Percentiles rank a stretch among this genome's conserved stretches.
Conservation (phyloP, 2,888 invertebrate species). For the Willowsia nigromaculata region DNA sequence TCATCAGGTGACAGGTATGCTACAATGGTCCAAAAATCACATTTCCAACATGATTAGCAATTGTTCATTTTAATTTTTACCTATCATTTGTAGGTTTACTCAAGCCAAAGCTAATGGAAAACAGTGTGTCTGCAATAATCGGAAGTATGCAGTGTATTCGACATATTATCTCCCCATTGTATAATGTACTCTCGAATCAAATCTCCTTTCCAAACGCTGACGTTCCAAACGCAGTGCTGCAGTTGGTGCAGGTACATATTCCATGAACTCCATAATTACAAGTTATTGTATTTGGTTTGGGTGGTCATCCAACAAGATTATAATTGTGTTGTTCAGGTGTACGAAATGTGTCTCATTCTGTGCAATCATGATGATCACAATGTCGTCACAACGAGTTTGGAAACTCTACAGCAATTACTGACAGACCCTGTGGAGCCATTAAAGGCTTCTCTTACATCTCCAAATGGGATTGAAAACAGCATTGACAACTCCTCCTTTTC, state of each 20-base stretch:
- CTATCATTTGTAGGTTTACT: slow-evolving; percentile 77
- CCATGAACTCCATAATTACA: too few relatives aligned
- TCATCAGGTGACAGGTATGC: slow-evolving; percentile 84
- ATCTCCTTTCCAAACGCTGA: neutral
- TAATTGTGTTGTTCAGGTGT: slow-evolving; percentile 84
- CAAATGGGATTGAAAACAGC: slow-evolving; percentile 80
- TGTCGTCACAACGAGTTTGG: slow-evolving; percentile 92
- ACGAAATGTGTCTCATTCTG: slow-evolving; percentile 85
- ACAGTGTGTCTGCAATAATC: slow-evolving; percentile 74
- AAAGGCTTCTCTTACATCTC: slow-evolving; percentile 82
- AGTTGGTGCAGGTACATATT: slow-evolving; percentile 83
- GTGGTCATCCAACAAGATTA: too few relatives aligned
- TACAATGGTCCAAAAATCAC: neutral
- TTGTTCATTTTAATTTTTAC: too few relatives aligned
- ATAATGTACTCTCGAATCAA: slow-evolving; percentile 53
- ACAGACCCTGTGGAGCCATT: slow-evolving; percentile 83
- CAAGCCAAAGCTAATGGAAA: slow-evolving; percentile 77
- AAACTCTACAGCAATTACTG: slow-evolving; percentile 85
- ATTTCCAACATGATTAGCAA: neutral
- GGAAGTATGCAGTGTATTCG: slow-evolving; percentile 76
- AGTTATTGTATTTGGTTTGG: neutral
- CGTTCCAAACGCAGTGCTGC: slow-evolving; percentile 11
- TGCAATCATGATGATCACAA: slow-evolving; percentile 88
- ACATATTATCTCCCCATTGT: slow-evolving; percentile 75
- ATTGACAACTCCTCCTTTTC: slow-evolving; percentile 68